phyloP scores from a whole-genome alignment of 2,113 vertebrate species.

The Pseudopipra pipra region DNA sequence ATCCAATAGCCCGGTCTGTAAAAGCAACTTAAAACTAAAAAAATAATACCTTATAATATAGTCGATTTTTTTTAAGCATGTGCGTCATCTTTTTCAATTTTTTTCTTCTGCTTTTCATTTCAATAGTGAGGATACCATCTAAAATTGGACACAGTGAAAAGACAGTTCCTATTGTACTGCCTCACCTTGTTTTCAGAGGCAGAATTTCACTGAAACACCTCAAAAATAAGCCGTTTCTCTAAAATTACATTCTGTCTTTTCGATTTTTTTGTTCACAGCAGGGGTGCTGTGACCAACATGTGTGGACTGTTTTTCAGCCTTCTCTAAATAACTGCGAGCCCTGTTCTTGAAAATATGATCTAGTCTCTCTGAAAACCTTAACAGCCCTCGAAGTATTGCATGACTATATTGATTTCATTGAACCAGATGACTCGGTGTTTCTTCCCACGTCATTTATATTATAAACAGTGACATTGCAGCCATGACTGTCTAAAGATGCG shows the following conservation, averaged over 20 bases:
- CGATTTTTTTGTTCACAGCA: background rate
- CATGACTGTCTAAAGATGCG: fast-evolving
- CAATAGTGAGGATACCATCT: fast-evolving
- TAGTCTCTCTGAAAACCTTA: background rate
- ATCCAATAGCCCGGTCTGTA: background rate
- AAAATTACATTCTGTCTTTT: background rate
- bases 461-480: background rate
- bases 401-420: background rate
- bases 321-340: background rate
- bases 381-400: background rate
- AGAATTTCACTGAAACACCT: background rate
- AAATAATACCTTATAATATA: too few species aligned
- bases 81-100: background rate
- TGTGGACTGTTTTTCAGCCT: background rate
- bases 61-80: fast-evolving
- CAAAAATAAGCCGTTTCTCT: background rate
- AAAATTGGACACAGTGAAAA: background rate
- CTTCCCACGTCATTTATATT: background rate
- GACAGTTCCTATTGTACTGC: background rate
- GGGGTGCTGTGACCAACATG: background rate
- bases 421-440: background rate
- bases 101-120: background rate
- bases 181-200: background rate
- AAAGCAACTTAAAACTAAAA: background rate
- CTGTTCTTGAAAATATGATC: background rate